Conservation (phyloP, 2,113 vertebrate genomes). For the Pseudois nayaur region DNA sequence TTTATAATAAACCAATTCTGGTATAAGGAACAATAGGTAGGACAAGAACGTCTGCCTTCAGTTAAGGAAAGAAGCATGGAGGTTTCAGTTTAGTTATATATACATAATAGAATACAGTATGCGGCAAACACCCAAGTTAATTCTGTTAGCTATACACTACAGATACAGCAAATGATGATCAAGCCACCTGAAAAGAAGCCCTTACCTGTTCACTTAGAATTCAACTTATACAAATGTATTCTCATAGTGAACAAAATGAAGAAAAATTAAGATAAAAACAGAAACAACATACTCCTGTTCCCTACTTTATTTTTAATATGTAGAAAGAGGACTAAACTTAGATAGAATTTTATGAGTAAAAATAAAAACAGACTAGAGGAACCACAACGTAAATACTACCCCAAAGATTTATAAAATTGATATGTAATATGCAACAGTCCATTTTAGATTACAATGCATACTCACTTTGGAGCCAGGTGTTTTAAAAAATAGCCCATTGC, state of each 20-base stretch:
- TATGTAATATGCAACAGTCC: background rate
- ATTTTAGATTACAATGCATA: constrained; percentile 52
- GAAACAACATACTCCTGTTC: background rate
- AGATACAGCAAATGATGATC: background rate
- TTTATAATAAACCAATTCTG: background rate
- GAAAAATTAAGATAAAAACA: background rate
- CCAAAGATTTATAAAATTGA: background rate
- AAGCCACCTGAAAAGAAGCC: background rate
- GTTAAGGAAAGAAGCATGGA: background rate
- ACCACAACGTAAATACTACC: background rate
- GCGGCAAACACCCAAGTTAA: background rate
- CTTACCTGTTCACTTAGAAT: background rate
- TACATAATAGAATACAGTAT: background rate
- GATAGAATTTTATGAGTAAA: background rate
- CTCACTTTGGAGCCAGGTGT: constrained; percentile 94
- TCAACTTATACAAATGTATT: background rate
- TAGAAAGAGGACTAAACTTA: background rate
- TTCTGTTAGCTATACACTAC: background rate
- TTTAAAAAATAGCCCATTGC: constrained; percentile 98
- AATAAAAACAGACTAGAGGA: background rate
- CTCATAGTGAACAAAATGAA: background rate
- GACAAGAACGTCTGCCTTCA: background rate
- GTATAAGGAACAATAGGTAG: background rate
- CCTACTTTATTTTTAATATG: background rate
- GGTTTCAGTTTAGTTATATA: background rate